These are phyloP conservation scores for Vulpes vulpes DNA, from an alignment of 2,113 vertebrate genomes.

Conservation along the genomic window DNA sequence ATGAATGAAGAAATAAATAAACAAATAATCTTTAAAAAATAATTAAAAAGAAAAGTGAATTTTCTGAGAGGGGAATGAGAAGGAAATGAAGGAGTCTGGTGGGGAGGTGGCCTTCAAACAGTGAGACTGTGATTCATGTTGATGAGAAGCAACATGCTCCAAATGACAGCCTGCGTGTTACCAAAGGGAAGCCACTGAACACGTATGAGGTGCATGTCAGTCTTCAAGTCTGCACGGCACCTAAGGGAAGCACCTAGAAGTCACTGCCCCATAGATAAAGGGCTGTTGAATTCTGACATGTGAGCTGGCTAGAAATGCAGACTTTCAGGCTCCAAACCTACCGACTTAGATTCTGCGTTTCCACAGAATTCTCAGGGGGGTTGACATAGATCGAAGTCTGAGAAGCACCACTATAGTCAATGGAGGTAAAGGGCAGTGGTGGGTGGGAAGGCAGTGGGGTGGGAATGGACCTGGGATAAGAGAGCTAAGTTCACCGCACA, in stretches of 20 bases:
- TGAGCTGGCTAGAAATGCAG: neutral
- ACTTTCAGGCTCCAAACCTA: no score
- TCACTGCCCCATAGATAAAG: neutral
- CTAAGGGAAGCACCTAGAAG: neutral
- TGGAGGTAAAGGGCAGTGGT: rapidly evolving
- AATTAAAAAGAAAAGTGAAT: neutral
- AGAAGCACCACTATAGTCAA: rapidly evolving
- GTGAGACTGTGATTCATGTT: neutral
- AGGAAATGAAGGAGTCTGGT: neutral
- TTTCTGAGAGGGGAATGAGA: neutral
- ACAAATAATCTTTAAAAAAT: no score
- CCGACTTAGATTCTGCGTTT: neutral
- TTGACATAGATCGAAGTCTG: no score
- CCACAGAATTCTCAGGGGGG: neutral
- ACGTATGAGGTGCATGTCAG: neutral
- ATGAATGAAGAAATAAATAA: no score
- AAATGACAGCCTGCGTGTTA: rapidly evolving
- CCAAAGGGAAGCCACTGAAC: neutral
- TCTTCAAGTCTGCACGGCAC: neutral
- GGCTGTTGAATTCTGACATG: neutral
- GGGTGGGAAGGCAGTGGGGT: no score
- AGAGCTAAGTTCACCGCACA: no score
- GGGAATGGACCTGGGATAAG: no score
- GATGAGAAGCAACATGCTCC: neutral
- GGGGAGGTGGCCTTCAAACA: neutral